Conservation (phyloP, 1,140 invertebrate genomes). For the Drosophila aff. region DNA sequence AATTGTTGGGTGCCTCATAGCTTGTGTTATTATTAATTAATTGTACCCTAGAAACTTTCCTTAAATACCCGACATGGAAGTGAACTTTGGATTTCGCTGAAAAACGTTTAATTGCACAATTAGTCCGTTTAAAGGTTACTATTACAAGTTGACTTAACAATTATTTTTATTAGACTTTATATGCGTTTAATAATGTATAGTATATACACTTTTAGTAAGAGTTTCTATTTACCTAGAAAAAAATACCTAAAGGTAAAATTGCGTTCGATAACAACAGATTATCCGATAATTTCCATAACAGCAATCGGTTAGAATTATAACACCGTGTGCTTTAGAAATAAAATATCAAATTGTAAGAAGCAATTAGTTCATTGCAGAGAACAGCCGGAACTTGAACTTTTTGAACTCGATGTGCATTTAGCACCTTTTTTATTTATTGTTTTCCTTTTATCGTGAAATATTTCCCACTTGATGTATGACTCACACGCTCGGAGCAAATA, state of each 20-base stretch:
- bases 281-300: background rate
- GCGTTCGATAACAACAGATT: background rate
- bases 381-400: background rate
- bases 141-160: background rate
- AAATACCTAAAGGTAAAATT: too few species aligned
- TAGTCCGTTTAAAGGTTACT: conserved; percentile 16
- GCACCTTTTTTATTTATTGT: conserved; percentile 46
- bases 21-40: conserved; percentile 3
- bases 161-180: background rate
- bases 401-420: conserved; percentile 33
- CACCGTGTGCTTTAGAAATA: background rate
- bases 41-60: background rate
- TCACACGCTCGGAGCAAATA: conserved; percentile 27
- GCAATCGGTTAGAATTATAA: background rate
- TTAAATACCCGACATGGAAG: background rate
- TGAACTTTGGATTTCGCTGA: conserved; percentile 16
- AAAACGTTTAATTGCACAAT: conserved; percentile 21
- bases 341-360: background rate
- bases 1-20: conserved; percentile 15
- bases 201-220: too few species aligned
- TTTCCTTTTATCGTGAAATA: conserved; percentile 41
- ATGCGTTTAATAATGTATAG: too few species aligned
- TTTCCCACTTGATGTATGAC: conserved; percentile 45
- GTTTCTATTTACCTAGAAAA: background rate
- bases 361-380: background rate